phyloP scores from a whole-genome alignment of 2,888 invertebrate species.

The Dastarcus helophoroides region DNA sequence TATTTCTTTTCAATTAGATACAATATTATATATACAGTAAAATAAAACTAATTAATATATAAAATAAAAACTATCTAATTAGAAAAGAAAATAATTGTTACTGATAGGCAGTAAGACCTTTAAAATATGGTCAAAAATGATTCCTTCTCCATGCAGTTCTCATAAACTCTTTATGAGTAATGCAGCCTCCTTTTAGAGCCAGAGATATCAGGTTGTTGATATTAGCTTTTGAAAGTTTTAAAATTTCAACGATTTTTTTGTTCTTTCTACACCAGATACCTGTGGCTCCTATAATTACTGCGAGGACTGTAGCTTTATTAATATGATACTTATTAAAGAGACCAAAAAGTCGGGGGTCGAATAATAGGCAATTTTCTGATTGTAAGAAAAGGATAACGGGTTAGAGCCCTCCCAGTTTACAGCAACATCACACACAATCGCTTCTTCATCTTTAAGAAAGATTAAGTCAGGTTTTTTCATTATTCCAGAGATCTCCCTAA shows the following conservation, averaged over 20 bases:
- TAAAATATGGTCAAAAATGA: too few species aligned
- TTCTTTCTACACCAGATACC: conserved; percentile 9
- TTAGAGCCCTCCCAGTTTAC: conserved; percentile 13
- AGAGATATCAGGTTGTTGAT: background rate
- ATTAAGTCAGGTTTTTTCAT: conserved; percentile 13
- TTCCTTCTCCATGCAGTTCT: background rate
- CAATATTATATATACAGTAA: too few species aligned
- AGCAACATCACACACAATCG: conserved; percentile 9
- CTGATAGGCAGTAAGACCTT: too few species aligned
- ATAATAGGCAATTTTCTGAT: conserved; percentile 11
- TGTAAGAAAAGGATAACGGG: conserved; percentile 8
- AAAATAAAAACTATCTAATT: too few species aligned
- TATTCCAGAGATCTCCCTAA: conserved; percentile 7
- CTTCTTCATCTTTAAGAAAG: conserved; percentile 3
- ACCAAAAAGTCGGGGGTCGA: background rate
- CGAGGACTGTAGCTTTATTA: conserved; percentile 1
- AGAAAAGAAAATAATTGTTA: too few species aligned
- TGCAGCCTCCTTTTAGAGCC: background rate
- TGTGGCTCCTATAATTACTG: conserved; percentile 10
- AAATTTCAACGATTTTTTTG: background rate
- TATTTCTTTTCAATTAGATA: too few species aligned
- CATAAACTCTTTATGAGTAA: background rate
- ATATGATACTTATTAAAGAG: too few species aligned
- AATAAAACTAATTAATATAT: too few species aligned
- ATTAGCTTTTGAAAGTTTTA: background rate